Evolutionary conservation across 2,888 invertebrate genomes (phyloP).

Genomic region (Carterocephalus palaemon): DNA sequence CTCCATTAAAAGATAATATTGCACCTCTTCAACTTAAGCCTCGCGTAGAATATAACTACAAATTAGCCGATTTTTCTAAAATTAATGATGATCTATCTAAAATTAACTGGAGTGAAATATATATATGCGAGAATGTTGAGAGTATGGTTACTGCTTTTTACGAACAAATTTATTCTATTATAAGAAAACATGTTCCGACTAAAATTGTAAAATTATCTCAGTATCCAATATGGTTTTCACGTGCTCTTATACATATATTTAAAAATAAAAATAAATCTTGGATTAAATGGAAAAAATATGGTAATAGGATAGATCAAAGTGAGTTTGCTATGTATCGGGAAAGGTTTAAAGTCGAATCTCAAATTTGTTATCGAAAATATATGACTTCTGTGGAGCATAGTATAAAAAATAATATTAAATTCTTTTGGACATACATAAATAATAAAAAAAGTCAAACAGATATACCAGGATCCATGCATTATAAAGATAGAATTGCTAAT

Average conservation of each 20-base stretch:
- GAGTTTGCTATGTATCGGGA: constrained; percentile 23
- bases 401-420: constrained; percentile 24
- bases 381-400: constrained; percentile 19
- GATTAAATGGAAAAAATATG: constrained; percentile 28
- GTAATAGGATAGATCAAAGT: constrained; percentile 24
- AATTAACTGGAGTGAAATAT: not conserved
- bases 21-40: too few species aligned
- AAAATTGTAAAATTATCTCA: constrained; percentile 4
- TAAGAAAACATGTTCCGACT: constrained; percentile 23
- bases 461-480: constrained; percentile 1
- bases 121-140: not conserved
- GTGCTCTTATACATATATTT: constrained; percentile 23
- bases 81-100: not conserved
- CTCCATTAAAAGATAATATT: not conserved
- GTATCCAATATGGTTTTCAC: constrained; percentile 26
- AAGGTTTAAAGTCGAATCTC: constrained; percentile 23
- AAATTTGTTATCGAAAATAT: constrained; percentile 21
- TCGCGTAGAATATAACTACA: too few species aligned
- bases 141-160: constrained; percentile 6
- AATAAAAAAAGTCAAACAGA: too few species aligned
- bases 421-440: constrained; percentile 26
- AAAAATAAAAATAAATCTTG: constrained; percentile 27
- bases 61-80: too few species aligned
- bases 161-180: too few species aligned
- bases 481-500: not conserved